phyloP scores from a whole-genome alignment of 2,113 vertebrate genomes.

The Synodontis membranacea region DNA sequence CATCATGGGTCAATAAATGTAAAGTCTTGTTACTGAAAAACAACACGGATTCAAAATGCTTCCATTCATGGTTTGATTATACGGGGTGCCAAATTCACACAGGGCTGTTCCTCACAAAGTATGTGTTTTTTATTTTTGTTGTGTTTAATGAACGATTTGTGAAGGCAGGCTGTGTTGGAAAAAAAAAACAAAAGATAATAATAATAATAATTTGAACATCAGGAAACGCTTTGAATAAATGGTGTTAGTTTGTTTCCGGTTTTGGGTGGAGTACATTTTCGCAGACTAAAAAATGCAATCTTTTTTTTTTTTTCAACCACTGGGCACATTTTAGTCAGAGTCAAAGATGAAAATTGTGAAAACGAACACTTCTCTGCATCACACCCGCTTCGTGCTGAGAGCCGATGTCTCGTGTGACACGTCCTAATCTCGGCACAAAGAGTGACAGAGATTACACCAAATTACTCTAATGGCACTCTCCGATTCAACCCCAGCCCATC shows the following conservation, averaged over 20 bases:
- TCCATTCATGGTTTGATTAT: background rate
- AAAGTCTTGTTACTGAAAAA: background rate
- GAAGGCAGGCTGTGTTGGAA: background rate
- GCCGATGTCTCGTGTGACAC: background rate
- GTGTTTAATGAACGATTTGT: background rate
- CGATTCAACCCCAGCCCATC: conserved; percentile 29
- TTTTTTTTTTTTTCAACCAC: background rate
- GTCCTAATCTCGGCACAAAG: conserved; percentile 7
- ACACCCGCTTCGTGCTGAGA: background rate
- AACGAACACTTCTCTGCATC: background rate
- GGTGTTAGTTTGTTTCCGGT: background rate
- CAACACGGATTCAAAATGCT: background rate
- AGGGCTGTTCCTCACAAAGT: background rate
- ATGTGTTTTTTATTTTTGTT: background rate
- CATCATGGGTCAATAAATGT: background rate
- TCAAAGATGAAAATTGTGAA: background rate
- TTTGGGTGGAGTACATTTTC: background rate
- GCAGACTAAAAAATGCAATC: background rate
- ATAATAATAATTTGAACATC: too few species aligned
- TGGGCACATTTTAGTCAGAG: background rate
- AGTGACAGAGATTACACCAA: conserved; percentile 27
- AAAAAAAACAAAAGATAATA: too few species aligned
- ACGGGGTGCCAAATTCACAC: background rate
- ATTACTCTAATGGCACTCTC: conserved; percentile 40
- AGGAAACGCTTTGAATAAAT: background rate